These are phyloP conservation scores for Herminia tarsipennalis DNA, from an alignment of 2,888 invertebrate genomes.

Conservation along the genomic window DNA sequence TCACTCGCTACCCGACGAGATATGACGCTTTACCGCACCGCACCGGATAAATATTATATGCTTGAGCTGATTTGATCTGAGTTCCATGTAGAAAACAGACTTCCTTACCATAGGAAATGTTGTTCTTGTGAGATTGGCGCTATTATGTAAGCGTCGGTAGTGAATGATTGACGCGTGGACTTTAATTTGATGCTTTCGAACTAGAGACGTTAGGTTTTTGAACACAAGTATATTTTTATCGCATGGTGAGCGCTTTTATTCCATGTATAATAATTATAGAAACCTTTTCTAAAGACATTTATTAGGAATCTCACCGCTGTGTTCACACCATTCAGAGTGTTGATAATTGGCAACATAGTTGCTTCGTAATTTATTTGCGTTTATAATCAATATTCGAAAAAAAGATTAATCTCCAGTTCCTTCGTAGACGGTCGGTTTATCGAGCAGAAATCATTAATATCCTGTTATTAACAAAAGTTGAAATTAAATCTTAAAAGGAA, in stretches of 20 bases:
- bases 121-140: slow-evolving; percentile 26
- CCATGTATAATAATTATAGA: too few species aligned
- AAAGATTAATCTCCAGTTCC: slow-evolving; percentile 24
- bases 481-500: slow-evolving; percentile 23
- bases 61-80: slow-evolving; percentile 50
- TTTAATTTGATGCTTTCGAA: too few species aligned
- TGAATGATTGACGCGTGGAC: slow-evolving; percentile 23
- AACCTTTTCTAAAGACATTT: too few species aligned
- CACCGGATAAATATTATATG: slow-evolving; percentile 59
- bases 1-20: slow-evolving; percentile 66
- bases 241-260: too few species aligned
- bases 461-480: slow-evolving; percentile 24
- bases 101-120: slow-evolving; percentile 31
- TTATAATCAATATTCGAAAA: slow-evolving; percentile 21
- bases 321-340: too few species aligned
- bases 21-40: slow-evolving; percentile 54
- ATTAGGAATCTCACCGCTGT: too few species aligned
- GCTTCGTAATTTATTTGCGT: slow-evolving; percentile 24
- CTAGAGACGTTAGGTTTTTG: too few species aligned
- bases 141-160: slow-evolving; percentile 21
- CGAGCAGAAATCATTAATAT: slow-evolving; percentile 24
- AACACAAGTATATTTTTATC: too few species aligned
- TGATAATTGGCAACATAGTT: too few species aligned
- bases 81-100: slow-evolving; percentile 42
- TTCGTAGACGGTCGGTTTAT: slow-evolving; percentile 20